Base-by-base conservation (phyloP, 1,140 invertebrate genomes). In the Papilio aristodemus region DNA sequence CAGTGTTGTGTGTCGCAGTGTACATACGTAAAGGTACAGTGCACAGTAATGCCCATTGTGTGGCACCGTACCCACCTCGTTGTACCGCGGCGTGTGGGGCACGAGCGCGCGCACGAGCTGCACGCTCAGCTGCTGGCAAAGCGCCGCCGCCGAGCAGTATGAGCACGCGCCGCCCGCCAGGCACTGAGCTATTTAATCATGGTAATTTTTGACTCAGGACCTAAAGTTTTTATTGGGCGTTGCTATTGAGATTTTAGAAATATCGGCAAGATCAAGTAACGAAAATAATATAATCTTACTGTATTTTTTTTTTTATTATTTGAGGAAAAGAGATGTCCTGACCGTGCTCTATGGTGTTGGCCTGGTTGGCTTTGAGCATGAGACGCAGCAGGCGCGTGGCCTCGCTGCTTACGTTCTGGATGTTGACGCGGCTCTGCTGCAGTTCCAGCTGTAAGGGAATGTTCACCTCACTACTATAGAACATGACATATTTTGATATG, bases 61-160 rank as follows among this genome's bases (percentile, higher is more conserved):
- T 1, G 54, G 17, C 32, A 41, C 59, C n/a, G 58, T 57, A 38
- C 66, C 17, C 22, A 70, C 64, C 19, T 72, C 58, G 38, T 75
- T 70, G 60, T 68, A 36, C 32, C 68, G 22, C 27, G 17, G 64
- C 81, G 95, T 92, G n/a, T 94, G 94, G 0, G 94, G 94, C 50
- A 94, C 95, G 84, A 97, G 94, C 76, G 96, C 96, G 74, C 95
- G 94, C 57, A 98, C 93, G 13, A 98, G 90, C 75, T 96, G 94
- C 27, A 96, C 93, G 41, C 96, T 95, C 11, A 98, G 89, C 87
- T 99, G 98, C 91, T 99, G 97, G 95, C 97, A 99, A 83, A 98
- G 95, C 8, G 98, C 96, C 57, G 95, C 95, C 46, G 97, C 95
- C 86, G 98, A 97, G 90, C 98, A 99, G 81, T 96, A 97, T 27